Percentiles rank a stretch among this genome's conserved stretches.
phyloP scores from a whole-genome alignment of 2,797 vertebrate genomes.

The Leuciscus waleckii region DNA sequence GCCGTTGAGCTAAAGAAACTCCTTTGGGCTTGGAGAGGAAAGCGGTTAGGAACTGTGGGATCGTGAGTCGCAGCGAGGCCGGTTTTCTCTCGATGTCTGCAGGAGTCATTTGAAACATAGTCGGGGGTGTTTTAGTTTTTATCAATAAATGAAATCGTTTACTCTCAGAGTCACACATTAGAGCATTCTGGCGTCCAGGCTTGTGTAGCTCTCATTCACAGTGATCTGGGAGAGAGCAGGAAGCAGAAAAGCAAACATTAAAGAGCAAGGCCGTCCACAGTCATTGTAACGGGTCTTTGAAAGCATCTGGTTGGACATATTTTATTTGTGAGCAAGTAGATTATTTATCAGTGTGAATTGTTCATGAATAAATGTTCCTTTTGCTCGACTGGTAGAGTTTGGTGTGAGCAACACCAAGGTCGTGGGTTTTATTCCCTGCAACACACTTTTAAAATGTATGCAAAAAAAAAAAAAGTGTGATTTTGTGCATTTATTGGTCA shows the following conservation, averaged over 20 bases:
- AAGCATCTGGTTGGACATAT: background rate
- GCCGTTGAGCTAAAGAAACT: background rate
- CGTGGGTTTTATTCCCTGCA: background rate
- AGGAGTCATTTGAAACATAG: conserved; percentile 44
- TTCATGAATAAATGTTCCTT: background rate
- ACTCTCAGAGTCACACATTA: conserved; percentile 53
- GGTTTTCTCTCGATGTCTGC: conserved; percentile 1
- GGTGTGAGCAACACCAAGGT: background rate
- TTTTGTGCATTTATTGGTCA: background rate
- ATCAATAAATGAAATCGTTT: conserved; percentile 58
- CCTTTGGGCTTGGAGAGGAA: background rate
- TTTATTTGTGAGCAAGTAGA: conserved; percentile 18
- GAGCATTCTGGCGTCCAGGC: conserved; percentile 20
- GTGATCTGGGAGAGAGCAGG: conserved; percentile 36
- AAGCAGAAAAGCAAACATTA: conserved; percentile 36
- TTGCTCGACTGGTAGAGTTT: background rate
- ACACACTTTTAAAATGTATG: background rate
- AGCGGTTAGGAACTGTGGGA: conserved; percentile 7
- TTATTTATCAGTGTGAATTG: background rate
- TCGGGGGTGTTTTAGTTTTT: conserved; percentile 43
- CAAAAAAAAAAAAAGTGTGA: too few relatives aligned
- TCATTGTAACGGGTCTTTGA: conserved; percentile 24
- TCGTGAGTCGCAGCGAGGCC: background rate
- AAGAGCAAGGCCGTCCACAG: conserved; percentile 36
- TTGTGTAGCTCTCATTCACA: conserved; percentile 40